Base-by-base conservation (phyloP, 2,888 invertebrate species). In the Arge pagana region DNA sequence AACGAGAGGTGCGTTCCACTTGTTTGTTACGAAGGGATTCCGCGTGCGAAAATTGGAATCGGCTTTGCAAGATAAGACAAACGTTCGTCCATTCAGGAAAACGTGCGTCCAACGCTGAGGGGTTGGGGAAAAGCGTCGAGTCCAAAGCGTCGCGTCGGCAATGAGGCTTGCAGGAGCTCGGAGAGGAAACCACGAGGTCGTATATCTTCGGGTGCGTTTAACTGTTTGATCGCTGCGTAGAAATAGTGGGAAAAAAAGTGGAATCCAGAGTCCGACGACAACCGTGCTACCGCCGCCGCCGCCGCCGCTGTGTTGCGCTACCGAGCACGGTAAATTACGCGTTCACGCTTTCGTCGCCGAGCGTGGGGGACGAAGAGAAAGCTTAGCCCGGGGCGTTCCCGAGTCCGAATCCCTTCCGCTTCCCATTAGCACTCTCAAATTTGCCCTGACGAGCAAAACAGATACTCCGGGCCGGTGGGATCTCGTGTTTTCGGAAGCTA, bases 141-240 rank as follows among this genome's bases (percentile, higher is more conserved):
- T 59, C 71, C 67, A 72, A 74, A 72, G 71, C 63, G 63, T 52
- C 45, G 35, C n/a, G n/a, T n/a, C 53, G 68, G 69, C 72, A 72
- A 74, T 73, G 72, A 66, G 65, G 70, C 72, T 67, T 68, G 66
- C 67, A 71, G 63, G 67, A 65, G 62, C 61, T 56, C 58, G 57
- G 52, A 52, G 53, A 57, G 59, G 58, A 56, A 57, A 43, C 53
- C 58, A 55, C 57, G 55, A 56, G 54, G 61, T 63, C 66, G 62
- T 65, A 68, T 66, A 64, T 71, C 70, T 68, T 65, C 63, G 60
- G 58, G 66, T 62, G 70, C 69, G 70, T 69, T 72, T 67, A 70
- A 66, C 69, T 66, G 61, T 69, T 68, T 67, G 68, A 70, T 70
- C 66, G 65, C 65, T 56, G 19, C 10, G 28, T 3, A 30, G 30